Base-by-base conservation (phyloP, 2,888 invertebrate species). In the Ormia ochracea region DNA sequence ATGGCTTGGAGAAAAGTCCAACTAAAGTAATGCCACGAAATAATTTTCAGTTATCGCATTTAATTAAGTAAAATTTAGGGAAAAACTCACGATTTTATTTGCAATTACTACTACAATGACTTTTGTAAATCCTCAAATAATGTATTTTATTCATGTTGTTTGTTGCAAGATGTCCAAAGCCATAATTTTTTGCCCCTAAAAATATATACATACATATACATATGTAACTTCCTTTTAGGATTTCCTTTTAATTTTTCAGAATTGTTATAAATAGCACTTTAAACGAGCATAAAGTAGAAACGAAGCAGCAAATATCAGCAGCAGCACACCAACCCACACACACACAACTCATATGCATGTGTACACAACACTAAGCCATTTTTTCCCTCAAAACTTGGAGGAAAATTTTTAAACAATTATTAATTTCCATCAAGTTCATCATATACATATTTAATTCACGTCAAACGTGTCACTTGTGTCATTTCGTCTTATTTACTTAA, bases 221-320 rank as follows among this genome's bases (percentile, higher is more conserved):
- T n/a, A n/a, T n/a, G n/a, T n/a, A n/a, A n/a, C n/a, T n/a, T n/a
- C n/a, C n/a, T n/a, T n/a, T n/a, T n/a, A 5, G 19, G 9, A 10
- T 10, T 9, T 50, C 38, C 38, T 14, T 31, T 38, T 41, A 14
- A 31, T 43, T 58, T 81, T 73, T 81, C 50, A 74, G 41, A 31
- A 61, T 83, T 72, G 36, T 78, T 74, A 82, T 82, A 81, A 84
- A 81, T 82, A 87, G 86, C 85, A 84, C 54, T 66, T 78, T 38
- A 36, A 54, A 59, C 38, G 50, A 61, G 17, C 63, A 69, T 63
- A 48, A 28, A 52, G 43, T 45, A 33, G 31, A 56, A 31, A 74
- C 14, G 56, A 65, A 56, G 54, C 52, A 26, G 48, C 9, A 10
- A 48, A 52, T 26, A 10, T 54, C 10, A 58, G 65, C 73, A 61